Evolutionary conservation across 2,888 invertebrate genomes (phyloP).

Genomic region (Synergus itoensis): DNA sequence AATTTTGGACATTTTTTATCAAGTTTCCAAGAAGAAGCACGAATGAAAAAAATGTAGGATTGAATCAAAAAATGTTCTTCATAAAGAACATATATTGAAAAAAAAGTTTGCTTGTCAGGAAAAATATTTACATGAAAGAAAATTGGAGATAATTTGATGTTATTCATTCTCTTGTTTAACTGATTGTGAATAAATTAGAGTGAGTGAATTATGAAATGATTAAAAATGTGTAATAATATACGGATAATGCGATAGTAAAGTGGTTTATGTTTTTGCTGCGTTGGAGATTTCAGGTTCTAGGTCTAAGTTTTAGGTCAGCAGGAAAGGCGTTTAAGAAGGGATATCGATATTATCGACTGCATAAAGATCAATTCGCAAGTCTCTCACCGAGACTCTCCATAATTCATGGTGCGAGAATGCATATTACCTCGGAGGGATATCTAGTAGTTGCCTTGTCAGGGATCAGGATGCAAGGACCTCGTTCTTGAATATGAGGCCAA

Average conservation of each 20-base stretch:
- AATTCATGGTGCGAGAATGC: slow-evolving; percentile 51
- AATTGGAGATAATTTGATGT: no score
- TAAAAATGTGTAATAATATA: not conserved
- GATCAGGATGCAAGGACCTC: slow-evolving; percentile 45
- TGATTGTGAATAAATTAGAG: not conserved
- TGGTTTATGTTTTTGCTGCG: not conserved
- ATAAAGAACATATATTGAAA: no score
- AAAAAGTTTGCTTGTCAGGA: no score
- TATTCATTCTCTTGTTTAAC: not conserved
- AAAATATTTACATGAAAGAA: no score
- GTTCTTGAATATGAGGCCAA: slow-evolving; percentile 41
- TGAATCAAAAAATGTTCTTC: no score
- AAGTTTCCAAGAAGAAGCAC: accelerated
- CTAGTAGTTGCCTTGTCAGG: slow-evolving; percentile 39
- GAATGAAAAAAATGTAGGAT: not conserved
- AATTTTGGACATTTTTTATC: not conserved
- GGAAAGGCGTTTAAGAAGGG: not conserved
- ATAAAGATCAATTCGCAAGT: slow-evolving; percentile 50
- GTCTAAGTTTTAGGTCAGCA: slow-evolving; percentile 48
- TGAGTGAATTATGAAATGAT: not conserved
- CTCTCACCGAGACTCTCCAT: slow-evolving; percentile 46
- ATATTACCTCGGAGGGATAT: slow-evolving; percentile 48
- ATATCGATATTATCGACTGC: slow-evolving; percentile 45
- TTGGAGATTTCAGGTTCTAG: not conserved
- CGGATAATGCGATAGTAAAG: not conserved